Base-by-base conservation (phyloP, 1,140 invertebrate species). In the Drosophila littoralis region DNA sequence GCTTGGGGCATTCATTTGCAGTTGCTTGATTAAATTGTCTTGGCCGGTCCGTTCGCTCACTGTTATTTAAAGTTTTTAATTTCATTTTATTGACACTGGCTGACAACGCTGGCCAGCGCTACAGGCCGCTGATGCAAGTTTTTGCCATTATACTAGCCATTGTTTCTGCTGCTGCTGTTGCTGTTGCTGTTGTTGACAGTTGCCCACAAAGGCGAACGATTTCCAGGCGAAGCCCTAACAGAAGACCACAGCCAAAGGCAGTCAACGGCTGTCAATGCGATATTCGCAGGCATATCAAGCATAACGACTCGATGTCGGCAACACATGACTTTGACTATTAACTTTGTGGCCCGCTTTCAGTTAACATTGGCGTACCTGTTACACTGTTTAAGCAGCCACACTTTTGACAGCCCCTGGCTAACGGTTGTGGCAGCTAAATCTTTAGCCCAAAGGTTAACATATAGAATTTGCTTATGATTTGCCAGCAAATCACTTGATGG, bases 11-110 rank as follows among this genome's bases (percentile, higher is more conserved):
- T 88, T 88, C 83, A 88, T 88, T 86, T 86, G 58, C 79, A 68
- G 84, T 83, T 79, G 77, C 73, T 82, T 88, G 82, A 86, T 86
- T 88, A 86, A 88, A 86, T 88, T 82, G 82, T 79, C 54, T 68
- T 52, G 61, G 38, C 48, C 28, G 17, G 46, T 54, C 35, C 45
- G 70, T 35, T 61, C 22, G 50, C 66, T 77, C 45, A 50, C 57
- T 74, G 63, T 81, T 73, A 77, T 69, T 89, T 83, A 83, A 89
- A 83, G 84, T 89, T 89, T 78, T 75, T 83, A 89, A 88, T 89
- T 88, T 82, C 69, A 60, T 89, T 88, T 83, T 88, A 89, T 88
- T 88, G 84, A 83, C 69, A 83, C 84, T 79, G 63, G 51, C 52
- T 36, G 35, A 15, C 46, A 13, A 45, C 17, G 10, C 36, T 42